phyloP scores from a whole-genome alignment of 1,140 invertebrate genomes.

The Drosophila melanica region DNA sequence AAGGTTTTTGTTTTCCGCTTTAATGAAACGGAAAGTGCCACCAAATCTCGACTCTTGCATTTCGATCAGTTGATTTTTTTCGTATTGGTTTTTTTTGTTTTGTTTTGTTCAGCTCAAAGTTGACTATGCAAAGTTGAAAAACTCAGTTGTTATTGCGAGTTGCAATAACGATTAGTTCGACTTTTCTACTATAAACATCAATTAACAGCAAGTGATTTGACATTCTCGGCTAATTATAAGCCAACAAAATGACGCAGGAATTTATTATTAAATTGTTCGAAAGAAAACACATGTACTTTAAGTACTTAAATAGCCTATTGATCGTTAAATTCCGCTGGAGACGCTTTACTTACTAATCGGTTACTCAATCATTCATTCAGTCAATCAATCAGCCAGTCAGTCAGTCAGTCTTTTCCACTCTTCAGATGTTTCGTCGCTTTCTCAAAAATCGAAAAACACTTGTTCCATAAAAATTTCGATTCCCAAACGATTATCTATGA shows the following conservation, averaged over 20 bases:
- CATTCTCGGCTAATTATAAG: conserved; percentile 34
- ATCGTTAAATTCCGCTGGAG: not conserved
- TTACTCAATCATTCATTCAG: not conserved
- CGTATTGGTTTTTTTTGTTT: not conserved
- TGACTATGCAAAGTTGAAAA: not conserved
- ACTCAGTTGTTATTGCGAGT: not conserved
- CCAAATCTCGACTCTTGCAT: no score
- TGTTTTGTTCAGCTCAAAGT: conserved; percentile 4
- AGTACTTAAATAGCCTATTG: conserved; percentile 5
- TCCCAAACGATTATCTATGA: no score
- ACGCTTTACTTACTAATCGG: not conserved
- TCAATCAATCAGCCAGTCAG: not conserved
- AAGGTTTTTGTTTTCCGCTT: conserved; percentile 10
- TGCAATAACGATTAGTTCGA: conserved; percentile 5
- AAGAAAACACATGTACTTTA: not conserved
- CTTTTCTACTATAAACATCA: conserved; percentile 21
- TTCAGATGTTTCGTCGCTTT: not conserved
- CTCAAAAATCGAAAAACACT: not conserved
- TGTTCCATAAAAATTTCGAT: no score
- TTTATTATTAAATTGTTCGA: not conserved
- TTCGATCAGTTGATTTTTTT: no score
- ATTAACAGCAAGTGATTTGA: conserved; percentile 43
- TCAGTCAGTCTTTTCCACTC: not conserved
- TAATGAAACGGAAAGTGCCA: no score
- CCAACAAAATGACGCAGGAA: not conserved